phyloP scores from a whole-genome alignment of 2,888 invertebrate genomes.

The Ophonus ardosiacus region DNA sequence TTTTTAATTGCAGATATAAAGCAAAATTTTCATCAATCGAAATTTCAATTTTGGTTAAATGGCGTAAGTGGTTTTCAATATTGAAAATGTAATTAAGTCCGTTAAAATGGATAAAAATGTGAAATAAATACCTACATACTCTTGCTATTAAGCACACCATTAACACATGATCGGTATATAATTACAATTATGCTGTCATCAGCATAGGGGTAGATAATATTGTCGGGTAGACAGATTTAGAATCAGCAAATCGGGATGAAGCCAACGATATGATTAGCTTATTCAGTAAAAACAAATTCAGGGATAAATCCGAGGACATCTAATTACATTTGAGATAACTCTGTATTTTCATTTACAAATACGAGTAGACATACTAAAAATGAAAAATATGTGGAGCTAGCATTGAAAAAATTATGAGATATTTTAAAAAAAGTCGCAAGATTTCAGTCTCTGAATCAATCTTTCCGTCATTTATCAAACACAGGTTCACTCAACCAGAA shows the following conservation, averaged over 20 bases:
- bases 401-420: no score
- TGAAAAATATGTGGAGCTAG: no score
- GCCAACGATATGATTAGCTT: not conserved
- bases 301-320: not conserved
- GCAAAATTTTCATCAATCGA: not conserved
- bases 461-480: no score
- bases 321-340: no score
- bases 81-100: not conserved
- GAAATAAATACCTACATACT: not conserved
- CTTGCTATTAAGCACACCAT: not conserved
- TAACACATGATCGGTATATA: not conserved
- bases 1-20: not conserved
- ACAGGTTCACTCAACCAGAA: no score
- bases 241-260: not conserved
- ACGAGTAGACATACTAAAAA: no score
- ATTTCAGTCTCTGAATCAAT: no score
- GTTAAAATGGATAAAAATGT: not conserved
- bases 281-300: not conserved
- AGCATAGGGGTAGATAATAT: not conserved
- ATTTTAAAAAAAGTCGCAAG: no score
- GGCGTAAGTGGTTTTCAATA: not conserved
- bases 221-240: not conserved
- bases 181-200: not conserved
- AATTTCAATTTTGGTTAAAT: not conserved
- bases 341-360: no score